Base-by-base conservation (phyloP, 53 echinoderm and acorn worm species). In the Antedon mediterranea region DNA sequence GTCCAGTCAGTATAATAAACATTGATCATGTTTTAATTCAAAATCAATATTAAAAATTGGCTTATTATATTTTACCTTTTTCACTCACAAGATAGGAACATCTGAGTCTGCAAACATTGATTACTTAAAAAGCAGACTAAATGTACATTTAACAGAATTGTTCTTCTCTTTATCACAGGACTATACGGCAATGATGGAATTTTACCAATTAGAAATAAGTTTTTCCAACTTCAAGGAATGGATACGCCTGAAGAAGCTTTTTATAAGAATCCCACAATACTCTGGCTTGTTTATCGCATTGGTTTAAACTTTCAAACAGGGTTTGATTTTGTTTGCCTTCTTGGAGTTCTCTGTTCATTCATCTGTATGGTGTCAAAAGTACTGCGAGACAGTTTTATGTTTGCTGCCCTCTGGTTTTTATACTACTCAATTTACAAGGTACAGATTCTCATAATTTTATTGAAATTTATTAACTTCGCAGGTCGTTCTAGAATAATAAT, bases 391-490 rank as follows among this genome's bases (percentile, higher is more conserved):
- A 76, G 87, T 33, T 57, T 88, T 76, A 81, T 80, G 31, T 95
- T 88, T 80, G 86, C 81, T 4, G 29, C 82, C 3, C 86, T 95
- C 7, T 95, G 97, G 97, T 88, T 95, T 43, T 78, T 95, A 73
- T 95, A 95, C 34, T 33, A 89, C 32, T 95, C 97, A 0, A 89
- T 92, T 0, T 92, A 95, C 74, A 84, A 92, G 89, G 97, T 95
- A 76, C n/a, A n/a, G n/a, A n/a, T n/a, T n/a, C n/a, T n/a, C n/a
- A n/a, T n/a, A n/a, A n/a, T n/a, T n/a, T n/a, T n/a, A n/a, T n/a
- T n/a, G n/a, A n/a, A n/a, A n/a, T n/a, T n/a, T n/a, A n/a, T n/a
- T n/a, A n/a, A n/a, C n/a, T n/a, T n/a, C n/a, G n/a, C n/a, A n/a
- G n/a, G n/a, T n/a, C n/a, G n/a, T n/a, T n/a, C n/a, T n/a, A n/a